These are phyloP conservation scores for Calliopum simillimum DNA, from an alignment of 2,888 invertebrate genomes.

Conservation along the genomic window DNA sequence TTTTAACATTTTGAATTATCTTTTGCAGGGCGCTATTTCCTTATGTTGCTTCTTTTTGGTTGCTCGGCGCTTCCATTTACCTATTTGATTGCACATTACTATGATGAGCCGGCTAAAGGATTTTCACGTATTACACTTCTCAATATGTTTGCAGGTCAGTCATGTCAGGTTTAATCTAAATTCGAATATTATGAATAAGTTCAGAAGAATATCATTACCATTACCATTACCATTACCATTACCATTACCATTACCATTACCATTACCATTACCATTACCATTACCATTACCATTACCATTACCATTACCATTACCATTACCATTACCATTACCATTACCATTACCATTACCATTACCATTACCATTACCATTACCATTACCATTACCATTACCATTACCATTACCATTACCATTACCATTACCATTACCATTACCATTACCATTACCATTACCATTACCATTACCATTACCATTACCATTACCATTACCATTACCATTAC, in stretches of 20 bases:
- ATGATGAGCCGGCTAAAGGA: constrained; percentile 79
- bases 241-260: neutral
- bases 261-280: neutral
- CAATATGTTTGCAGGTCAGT: constrained; percentile 78
- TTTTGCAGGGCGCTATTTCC: constrained; percentile 69
- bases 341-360: too few species aligned
- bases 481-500: neutral
- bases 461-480: neutral
- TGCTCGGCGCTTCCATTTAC: constrained; percentile 79
- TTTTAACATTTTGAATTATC: too few species aligned
- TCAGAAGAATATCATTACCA: too few species aligned
- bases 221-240: too few species aligned
- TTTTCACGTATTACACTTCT: constrained; percentile 79
- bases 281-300: too few species aligned
- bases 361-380: neutral
- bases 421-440: neutral
- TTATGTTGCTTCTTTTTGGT: constrained; percentile 76
- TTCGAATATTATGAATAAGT: neutral
- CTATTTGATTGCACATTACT: constrained; percentile 77
- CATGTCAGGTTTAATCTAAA: neutral
- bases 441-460: neutral
- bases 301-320: neutral
- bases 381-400: neutral
- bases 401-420: too few species aligned
- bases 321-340: neutral